Conservation (phyloP, 2,113 vertebrate genomes). For the Sciurus niger region DNA sequence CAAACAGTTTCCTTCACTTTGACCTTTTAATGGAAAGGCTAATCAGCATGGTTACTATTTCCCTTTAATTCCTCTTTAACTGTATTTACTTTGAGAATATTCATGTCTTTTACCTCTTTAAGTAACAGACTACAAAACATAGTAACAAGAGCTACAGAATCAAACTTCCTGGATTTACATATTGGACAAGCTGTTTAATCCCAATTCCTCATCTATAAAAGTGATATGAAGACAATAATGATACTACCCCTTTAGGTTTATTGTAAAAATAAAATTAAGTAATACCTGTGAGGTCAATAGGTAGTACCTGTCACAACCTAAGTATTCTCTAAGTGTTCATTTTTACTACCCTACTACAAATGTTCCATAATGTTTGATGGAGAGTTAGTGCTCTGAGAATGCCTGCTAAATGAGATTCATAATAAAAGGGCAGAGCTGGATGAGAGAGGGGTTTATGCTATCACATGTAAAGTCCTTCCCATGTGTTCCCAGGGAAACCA, state of each 20-base stretch:
- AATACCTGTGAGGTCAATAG: not conserved
- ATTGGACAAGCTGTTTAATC: not conserved
- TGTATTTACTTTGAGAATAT: not conserved
- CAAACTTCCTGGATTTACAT: not conserved
- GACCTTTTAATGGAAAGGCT: not conserved
- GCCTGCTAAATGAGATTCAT: not conserved
- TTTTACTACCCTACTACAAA: not conserved
- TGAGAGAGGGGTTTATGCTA: not conserved
- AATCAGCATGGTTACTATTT: not conserved
- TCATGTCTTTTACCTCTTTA: not conserved
- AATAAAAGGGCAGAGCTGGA: not conserved
- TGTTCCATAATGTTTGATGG: not conserved
- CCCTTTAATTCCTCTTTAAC: not conserved
- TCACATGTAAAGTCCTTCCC: not conserved
- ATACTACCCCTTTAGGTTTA: not conserved
- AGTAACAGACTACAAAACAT: not conserved
- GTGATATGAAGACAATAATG: not conserved
- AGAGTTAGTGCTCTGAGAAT: not conserved
- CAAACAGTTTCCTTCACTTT: not conserved
- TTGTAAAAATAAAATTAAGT: not conserved
- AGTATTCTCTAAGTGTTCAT: not conserved
- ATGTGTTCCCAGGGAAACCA: not conserved
- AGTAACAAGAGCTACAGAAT: not conserved
- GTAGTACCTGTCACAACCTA: not conserved
- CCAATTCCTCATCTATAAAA: not conserved